A percentile compares a stretch with the other conserved stretches of the same genome.
phyloP scores from a whole-genome alignment of 2,113 vertebrate genomes.

The Campylomormyrus numenius region DNA sequence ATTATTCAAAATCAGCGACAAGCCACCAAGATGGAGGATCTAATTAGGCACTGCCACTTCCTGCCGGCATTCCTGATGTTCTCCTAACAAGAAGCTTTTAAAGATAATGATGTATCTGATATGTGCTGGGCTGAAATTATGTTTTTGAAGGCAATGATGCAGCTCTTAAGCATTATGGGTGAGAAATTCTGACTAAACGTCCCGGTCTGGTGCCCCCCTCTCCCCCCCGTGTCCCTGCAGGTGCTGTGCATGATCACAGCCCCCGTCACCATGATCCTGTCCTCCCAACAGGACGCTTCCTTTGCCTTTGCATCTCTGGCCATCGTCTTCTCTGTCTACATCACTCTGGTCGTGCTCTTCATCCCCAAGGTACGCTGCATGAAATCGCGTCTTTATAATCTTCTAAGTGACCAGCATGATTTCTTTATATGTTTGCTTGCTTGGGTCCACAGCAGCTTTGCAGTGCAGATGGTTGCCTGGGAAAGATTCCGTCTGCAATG shows the following conservation, averaged over 20 bases:
- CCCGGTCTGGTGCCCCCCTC: not conserved
- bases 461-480: not conserved
- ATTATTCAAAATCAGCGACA: not conserved
- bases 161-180: not conserved
- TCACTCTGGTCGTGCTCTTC: constrained; percentile 90
- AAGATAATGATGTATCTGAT: not conserved
- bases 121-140: not conserved
- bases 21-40: not conserved
- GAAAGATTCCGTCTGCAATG: not conserved
- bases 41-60: not conserved
- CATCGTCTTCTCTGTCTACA: constrained; percentile 89
- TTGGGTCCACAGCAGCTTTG: not conserved
- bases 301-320: constrained; percentile 88
- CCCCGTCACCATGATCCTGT: constrained; percentile 91
- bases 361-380: constrained; percentile 75
- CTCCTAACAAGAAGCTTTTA: not conserved
- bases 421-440: not conserved
- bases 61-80: not conserved
- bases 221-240: constrained; percentile 42
- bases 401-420: not conserved
- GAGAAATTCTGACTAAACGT: not conserved
- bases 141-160: not conserved
- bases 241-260: constrained; percentile 92
- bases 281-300: constrained; percentile 87
- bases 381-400: not conserved